These are phyloP conservation scores for Podiceps cristatus DNA, from an alignment of 2,113 vertebrate species.

Conservation along the genomic window DNA sequence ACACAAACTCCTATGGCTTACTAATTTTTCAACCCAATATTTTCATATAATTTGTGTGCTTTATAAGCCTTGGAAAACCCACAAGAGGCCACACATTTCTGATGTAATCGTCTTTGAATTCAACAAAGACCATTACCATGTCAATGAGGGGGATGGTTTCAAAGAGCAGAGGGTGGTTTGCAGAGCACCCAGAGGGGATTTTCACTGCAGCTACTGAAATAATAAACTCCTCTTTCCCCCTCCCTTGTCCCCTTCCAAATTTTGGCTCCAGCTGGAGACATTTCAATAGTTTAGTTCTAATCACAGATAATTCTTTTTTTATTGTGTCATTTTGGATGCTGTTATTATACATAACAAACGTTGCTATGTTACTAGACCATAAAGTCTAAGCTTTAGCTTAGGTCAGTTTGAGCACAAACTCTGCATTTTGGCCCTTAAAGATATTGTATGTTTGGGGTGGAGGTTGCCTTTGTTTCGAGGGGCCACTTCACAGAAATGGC, in stretches of 20 bases:
- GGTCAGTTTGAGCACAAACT: slow-evolving; percentile 3
- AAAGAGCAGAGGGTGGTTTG: slow-evolving; percentile 64
- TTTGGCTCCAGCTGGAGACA: slow-evolving; percentile 70
- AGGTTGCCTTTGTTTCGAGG: neutral
- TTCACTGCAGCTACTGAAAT: slow-evolving; percentile 83
- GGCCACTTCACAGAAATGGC: neutral
- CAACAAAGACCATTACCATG: slow-evolving; percentile 84
- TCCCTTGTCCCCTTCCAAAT: slow-evolving; percentile 29
- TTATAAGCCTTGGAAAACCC: slow-evolving; percentile 82
- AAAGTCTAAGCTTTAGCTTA: slow-evolving; percentile 4
- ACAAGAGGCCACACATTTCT: slow-evolving; percentile 80
- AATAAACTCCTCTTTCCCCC: slow-evolving; percentile 76
- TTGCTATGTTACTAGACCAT: slow-evolving; percentile 59
- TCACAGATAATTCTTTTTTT: slow-evolving; percentile 81
- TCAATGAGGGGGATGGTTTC: slow-evolving; percentile 76
- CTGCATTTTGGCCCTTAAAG: slow-evolving; percentile 7
- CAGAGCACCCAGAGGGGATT: slow-evolving; percentile 79
- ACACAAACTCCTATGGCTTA: slow-evolving; percentile 83
- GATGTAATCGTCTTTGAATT: slow-evolving; percentile 88
- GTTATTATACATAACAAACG: slow-evolving; percentile 68
- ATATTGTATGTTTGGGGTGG: neutral
- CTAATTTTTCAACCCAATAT: slow-evolving; percentile 87
- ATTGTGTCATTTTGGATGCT: slow-evolving; percentile 74
- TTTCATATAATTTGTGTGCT: slow-evolving; percentile 85
- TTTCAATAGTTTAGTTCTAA: slow-evolving; percentile 73